These are phyloP conservation scores for Sceliomorpha sp. DNA, from an alignment of 2,888 invertebrate genomes.

Conservation along the genomic window DNA sequence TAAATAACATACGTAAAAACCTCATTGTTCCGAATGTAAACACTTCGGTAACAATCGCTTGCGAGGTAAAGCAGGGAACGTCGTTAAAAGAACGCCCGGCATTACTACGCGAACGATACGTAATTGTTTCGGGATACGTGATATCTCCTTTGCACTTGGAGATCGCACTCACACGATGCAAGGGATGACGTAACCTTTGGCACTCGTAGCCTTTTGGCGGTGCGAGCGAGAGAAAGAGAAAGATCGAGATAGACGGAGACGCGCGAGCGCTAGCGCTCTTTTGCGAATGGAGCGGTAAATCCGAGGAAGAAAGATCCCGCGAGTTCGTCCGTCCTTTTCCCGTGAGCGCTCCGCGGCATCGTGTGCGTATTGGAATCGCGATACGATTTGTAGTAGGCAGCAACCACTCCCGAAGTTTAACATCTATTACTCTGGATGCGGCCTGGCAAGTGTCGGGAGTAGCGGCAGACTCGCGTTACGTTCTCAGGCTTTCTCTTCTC, in stretches of 20 bases:
- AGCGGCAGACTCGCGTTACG: slow-evolving; percentile 64
- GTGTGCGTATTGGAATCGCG: slow-evolving; percentile 36
- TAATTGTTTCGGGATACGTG: no score
- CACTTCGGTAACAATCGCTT: no score
- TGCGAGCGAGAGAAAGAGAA: slow-evolving; percentile 29
- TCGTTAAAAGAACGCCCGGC: no score
- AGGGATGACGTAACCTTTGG: slow-evolving; percentile 48
- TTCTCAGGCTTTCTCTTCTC: slow-evolving; percentile 80
- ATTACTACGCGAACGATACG: no score
- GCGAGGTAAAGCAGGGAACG: no score
- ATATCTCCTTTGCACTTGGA: slow-evolving; percentile 28
- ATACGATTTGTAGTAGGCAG: slow-evolving; percentile 56
- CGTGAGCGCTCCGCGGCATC: slow-evolving; percentile 21
- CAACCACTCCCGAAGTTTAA: slow-evolving; percentile 57
- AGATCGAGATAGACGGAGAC: no score
- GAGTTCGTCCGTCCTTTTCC: slow-evolving; percentile 30
- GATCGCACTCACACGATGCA: slow-evolving; percentile 23
- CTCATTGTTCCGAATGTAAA: no score
- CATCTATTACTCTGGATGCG: slow-evolving; percentile 66
- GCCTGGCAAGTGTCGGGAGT: slow-evolving; percentile 58
- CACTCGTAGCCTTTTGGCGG: slow-evolving; percentile 31
- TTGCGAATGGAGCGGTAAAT: slow-evolving; percentile 28
- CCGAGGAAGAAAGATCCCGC: slow-evolving; percentile 36
- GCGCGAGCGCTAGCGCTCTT: no score
- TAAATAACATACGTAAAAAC: no score